Evolutionary conservation across 2,113 vertebrate genomes (phyloP), one percentile per base, ranked within the genome.

Genomic region (Takifugu bimaculatus): DNA sequence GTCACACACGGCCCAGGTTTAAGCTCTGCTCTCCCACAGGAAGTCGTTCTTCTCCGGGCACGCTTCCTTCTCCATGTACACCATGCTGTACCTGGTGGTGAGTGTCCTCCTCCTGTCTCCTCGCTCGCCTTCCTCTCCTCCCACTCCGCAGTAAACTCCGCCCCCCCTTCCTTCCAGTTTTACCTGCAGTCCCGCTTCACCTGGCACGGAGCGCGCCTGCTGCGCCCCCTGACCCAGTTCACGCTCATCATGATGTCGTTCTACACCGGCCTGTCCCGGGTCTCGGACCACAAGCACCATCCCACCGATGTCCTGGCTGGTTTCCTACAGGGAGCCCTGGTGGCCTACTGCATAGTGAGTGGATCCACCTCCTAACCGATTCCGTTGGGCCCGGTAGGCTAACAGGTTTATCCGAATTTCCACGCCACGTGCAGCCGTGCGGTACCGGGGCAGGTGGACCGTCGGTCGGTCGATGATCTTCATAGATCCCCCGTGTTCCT

Each of bases 171-270:
- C 13, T 48, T 35, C 0, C 87, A 99, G 96, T 93, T 98, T 9
- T 98, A 98, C 87, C 92, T 98, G 62, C 95, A 98, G 91, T 93
- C 96, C 63, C 93, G 96, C 56, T 95, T 98, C 84, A 95, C 93
- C 2, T 98, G 95, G 96, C 91, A 91, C 13, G 96, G 95, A 6
- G 96, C 93, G 28, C 94, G 95, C 3, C 90, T 97, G 72, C 91
- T 98, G 6, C 93, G 96, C 48, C 96, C 96, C 1, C 91, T 98
- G 60, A 92, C 95, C 28, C 96, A 98, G 87, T 98, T 98, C 90
- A 96, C 95, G n/a, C 90, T 98, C 65, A 79, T 98, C 80, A 97
- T 98, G 95, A 96, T 98, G 94, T 94, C 96, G 0, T 96, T 98
- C 79, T 98, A 97, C 91, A 98, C 96, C 0, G 96, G 96, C 63